A percentile compares a stretch with the other conserved stretches of the same genome.
phyloP scores from a whole-genome alignment of 1,140 invertebrate species.

The Monomorium pharaonis region DNA sequence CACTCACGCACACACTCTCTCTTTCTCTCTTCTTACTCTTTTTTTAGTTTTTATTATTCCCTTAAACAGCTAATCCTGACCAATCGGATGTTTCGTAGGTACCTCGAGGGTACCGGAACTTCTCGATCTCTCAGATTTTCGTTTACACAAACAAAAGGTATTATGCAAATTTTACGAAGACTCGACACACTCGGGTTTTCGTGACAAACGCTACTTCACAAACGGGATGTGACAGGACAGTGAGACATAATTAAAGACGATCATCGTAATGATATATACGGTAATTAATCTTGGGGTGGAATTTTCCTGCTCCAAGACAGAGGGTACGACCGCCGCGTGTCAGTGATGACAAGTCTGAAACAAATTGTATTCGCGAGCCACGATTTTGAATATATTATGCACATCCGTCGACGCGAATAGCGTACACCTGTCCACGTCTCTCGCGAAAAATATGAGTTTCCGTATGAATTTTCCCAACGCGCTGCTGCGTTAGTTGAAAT shows the following conservation, averaged over 20 bases:
- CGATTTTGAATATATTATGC: conserved; percentile 2
- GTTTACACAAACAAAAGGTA: conserved; percentile 59
- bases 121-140: conserved; percentile 5
- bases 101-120: background rate
- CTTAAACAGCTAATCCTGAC: conserved; percentile 19
- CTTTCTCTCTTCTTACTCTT: background rate
- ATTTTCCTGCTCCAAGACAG: background rate
- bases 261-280: conserved; percentile 50
- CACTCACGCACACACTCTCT: conserved; percentile 53
- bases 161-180: conserved; percentile 69
- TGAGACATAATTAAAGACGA: conserved; percentile 56
- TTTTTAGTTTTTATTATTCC: background rate
- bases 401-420: background rate
- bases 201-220: conserved; percentile 60
- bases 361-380: conserved; percentile 28
- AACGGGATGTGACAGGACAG: conserved; percentile 39
- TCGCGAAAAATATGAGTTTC: background rate
- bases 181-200: conserved; percentile 54
- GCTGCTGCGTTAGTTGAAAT: conserved; percentile 9
- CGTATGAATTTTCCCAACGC: background rate
- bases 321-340: background rate
- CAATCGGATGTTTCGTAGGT: conserved; percentile 27
- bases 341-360: background rate
- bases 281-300: conserved; percentile 23
- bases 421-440: background rate